phyloP scores from a whole-genome alignment of 1,140 invertebrate species.

The Helicoverpa zea region DNA sequence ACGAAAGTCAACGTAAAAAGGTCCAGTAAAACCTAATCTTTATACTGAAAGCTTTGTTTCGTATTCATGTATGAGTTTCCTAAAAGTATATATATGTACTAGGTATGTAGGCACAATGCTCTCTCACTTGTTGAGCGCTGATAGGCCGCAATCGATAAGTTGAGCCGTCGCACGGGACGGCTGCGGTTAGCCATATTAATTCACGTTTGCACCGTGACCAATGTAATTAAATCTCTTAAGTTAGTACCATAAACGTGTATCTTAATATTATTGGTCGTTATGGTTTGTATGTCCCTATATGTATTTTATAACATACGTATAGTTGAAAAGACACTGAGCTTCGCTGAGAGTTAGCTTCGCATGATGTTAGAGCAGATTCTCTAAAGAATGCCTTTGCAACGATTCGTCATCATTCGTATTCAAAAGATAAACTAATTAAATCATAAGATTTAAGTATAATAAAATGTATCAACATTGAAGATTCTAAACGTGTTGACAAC shows the following conservation, averaged over 20 bases:
- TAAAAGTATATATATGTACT: not conserved
- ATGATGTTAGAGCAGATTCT: too few species aligned
- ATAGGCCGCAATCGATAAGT: conserved; percentile 39
- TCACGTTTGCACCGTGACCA: not conserved
- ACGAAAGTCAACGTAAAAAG: too few species aligned
- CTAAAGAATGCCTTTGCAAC: too few species aligned
- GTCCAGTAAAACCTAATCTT: too few species aligned
- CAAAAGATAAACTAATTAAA: too few species aligned
- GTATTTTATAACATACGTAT: too few species aligned
- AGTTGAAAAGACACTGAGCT: too few species aligned
- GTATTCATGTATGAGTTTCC: not conserved
- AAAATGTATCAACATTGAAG: not conserved
- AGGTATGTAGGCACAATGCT: not conserved
- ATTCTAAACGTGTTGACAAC: not conserved
- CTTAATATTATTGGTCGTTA: not conserved
- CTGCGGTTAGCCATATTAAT: conserved; percentile 24
- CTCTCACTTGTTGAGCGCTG: conserved; percentile 39
- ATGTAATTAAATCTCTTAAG: conserved; percentile 7
- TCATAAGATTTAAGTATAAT: too few species aligned
- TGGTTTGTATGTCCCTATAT: too few species aligned
- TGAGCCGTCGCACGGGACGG: conserved; percentile 6
- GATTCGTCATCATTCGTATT: too few species aligned
- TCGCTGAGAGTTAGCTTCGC: too few species aligned
- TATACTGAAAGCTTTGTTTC: not conserved
- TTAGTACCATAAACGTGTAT: not conserved